A percentile compares a stretch with the other conserved stretches of the same genome.
Conservation (phyloP, 2,888 invertebrate species). For the Chorisops tibialis region DNA sequence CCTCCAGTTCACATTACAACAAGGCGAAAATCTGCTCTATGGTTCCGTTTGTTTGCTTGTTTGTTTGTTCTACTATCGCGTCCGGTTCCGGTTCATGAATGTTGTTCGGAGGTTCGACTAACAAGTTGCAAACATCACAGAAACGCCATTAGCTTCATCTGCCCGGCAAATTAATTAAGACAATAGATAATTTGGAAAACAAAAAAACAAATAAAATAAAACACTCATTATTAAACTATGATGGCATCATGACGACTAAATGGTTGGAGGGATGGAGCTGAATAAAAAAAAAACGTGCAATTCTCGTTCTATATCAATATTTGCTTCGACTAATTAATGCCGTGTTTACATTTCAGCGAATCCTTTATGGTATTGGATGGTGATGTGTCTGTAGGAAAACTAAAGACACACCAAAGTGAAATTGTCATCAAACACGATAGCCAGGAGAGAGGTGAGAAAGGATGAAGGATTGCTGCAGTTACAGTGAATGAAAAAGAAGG, state of each 20-base stretch:
- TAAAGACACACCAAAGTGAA: too few species aligned
- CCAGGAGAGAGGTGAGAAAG: too few species aligned
- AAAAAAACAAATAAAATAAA: too few species aligned
- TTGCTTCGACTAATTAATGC: conserved; percentile 29
- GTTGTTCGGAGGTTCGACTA: background rate
- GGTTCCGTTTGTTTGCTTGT: background rate
- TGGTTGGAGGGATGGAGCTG: too few species aligned
- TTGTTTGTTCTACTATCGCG: background rate
- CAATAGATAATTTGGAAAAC: background rate
- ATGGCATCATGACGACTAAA: background rate
- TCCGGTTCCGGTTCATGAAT: background rate
- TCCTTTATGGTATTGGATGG: conserved; percentile 22
- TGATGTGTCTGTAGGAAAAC: background rate
- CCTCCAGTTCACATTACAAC: background rate
- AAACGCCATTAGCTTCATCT: too few species aligned
- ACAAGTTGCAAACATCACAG: too few species aligned
- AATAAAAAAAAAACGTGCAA: background rate
- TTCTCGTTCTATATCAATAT: conserved; percentile 27
- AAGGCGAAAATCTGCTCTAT: background rate
- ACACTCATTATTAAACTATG: too few species aligned
- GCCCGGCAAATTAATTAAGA: too few species aligned
- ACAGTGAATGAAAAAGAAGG: too few species aligned
- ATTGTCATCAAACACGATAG: too few species aligned
- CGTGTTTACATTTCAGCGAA: conserved; percentile 27
- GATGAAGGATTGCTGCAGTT: too few species aligned